A percentile compares a stretch with the other conserved stretches of the same genome.
Conservation (phyloP, 2,113 vertebrate species). For the Aptenodytes forsteri region DNA sequence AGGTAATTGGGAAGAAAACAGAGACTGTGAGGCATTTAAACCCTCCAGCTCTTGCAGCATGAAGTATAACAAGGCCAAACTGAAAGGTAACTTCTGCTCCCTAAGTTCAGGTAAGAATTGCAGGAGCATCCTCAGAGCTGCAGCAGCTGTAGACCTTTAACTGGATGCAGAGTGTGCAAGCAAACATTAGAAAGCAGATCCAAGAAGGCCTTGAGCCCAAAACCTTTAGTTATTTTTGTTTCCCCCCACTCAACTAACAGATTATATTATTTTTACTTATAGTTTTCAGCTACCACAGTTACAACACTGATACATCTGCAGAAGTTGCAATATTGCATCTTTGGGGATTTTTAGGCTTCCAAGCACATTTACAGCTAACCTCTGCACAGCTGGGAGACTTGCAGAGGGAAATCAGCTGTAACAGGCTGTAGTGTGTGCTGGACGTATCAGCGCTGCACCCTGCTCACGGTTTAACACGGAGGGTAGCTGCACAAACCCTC, state of each 20-base stretch:
- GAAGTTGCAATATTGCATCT: not conserved
- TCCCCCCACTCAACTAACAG: not conserved
- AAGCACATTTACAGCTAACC: not conserved
- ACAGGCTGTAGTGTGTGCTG: not conserved
- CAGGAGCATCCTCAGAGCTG: not conserved
- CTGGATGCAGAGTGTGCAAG: not conserved
- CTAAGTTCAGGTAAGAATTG: not conserved
- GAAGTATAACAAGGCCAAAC: not conserved
- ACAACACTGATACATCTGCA: not conserved
- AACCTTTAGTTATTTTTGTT: not conserved
- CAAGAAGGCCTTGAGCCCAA: not conserved
- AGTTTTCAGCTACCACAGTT: not conserved
- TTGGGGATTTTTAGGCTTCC: not conserved
- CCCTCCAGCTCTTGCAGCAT: not conserved
- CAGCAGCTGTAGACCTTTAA: not conserved
- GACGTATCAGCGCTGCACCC: accelerated
- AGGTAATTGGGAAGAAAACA: not conserved
- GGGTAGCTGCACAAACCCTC: not conserved
- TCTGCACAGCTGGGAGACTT: not conserved
- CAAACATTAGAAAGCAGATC: not conserved
- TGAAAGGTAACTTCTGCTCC: not conserved
- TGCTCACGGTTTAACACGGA: not conserved
- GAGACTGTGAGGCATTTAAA: not conserved
- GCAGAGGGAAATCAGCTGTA: not conserved
- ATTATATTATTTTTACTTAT: not conserved